Evolutionary conservation across 2,888 invertebrate genomes (phyloP), one percentile per base, ranked within the genome.

Genomic region (Dolichomitus sp.): DNA sequence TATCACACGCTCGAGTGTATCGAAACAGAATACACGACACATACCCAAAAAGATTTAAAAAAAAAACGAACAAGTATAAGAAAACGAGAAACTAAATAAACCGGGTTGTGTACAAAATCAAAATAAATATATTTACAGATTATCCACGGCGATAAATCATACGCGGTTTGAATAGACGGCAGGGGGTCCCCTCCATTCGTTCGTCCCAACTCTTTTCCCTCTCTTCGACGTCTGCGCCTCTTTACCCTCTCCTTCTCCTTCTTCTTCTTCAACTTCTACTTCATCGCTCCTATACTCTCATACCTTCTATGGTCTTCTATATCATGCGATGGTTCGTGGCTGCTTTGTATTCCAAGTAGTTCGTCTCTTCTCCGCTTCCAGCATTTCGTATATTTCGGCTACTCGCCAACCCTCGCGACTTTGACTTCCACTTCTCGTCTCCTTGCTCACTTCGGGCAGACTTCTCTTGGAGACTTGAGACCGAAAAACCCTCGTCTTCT

Each of bases 101-200:
- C 86, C 86, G 88, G 85, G 89, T 87, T 88, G 90, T 89, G 92
- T 91, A 91, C 89, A 90, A 90, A 92, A 92, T 92, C 91, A 91
- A 92, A 92, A 92, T 92, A 92, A 92, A 92, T 91, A 92, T 91
- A 92, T 92, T 92, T 91, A 92, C 90, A 92, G 91, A 92, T 92
- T 92, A 92, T 92, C 91, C 91, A 90, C 66, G 89, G 90, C 90
- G 87, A 92, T 92, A 92, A 92, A 86, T 92, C 92, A 92, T 82
- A 86, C 87, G 89, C 87, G 90, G 91, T 92, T 92, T 92, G 91
- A 92, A 92, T 92, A 91, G 90, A 87, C 92, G 89, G 91, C 91
- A 88, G 92, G 92, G 91, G 92, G 91, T 91, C 92, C 88, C 86
- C 88, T 87, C 81, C 84, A 86, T 83, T 86, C 81, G 85, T 83